Percentiles rank a stretch among this genome's conserved stretches.
These are phyloP conservation scores for Drosophila guanche DNA, from an alignment of 1,140 invertebrate genomes.

Conservation along the genomic window DNA sequence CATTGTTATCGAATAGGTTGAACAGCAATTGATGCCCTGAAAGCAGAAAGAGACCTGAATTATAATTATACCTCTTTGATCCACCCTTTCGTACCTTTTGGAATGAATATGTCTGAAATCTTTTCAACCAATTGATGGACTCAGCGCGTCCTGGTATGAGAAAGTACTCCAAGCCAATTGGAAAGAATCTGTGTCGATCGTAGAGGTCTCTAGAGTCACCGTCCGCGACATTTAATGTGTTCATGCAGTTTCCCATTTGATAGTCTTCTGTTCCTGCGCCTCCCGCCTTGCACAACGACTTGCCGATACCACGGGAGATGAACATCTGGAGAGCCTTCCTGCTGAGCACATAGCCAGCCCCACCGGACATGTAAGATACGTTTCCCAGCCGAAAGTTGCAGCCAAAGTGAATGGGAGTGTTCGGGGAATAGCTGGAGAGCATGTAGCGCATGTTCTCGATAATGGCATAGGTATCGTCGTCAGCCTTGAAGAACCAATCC, in stretches of 20 bases:
- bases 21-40: constrained; percentile 93
- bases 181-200: constrained; percentile 85
- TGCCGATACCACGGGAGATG: constrained; percentile 87
- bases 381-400: constrained; percentile 91
- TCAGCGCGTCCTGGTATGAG: constrained; percentile 23
- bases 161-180: constrained; percentile 23
- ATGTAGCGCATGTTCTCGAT: constrained; percentile 96
- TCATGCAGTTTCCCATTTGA: constrained; percentile 95
- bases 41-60: constrained; percentile 59
- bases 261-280: constrained; percentile 93
- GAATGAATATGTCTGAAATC: constrained; percentile 12
- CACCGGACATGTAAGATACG: constrained; percentile 95
- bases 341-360: constrained; percentile 96
- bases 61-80: not conserved
- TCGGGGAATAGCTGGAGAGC: constrained; percentile 88
- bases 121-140: constrained; percentile 26
- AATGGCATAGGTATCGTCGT: constrained; percentile 97
- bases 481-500: constrained; percentile 97
- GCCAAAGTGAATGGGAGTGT: constrained; percentile 92
- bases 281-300: constrained; percentile 87
- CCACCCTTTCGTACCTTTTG: constrained; percentile 18
- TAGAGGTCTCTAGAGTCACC: constrained; percentile 95
- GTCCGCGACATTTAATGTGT: constrained; percentile 91
- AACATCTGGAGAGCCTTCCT: constrained; percentile 88
- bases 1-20: constrained; percentile 93